phyloP scores from a whole-genome alignment of 2,113 vertebrate species.

The Apodemus speciosus region DNA sequence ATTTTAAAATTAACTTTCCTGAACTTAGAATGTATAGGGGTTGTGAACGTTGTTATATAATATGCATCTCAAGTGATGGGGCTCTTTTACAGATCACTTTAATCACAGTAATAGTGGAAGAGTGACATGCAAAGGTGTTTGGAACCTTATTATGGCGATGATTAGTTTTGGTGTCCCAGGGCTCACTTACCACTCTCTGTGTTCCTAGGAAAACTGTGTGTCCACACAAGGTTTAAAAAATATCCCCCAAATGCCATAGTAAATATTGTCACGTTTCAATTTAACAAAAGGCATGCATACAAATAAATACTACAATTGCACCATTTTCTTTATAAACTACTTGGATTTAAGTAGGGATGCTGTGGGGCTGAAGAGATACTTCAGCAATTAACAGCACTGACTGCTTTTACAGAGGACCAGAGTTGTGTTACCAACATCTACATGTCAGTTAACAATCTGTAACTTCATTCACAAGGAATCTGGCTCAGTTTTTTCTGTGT shows the following conservation, averaged over 20 bases:
- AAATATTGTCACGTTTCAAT: neutral
- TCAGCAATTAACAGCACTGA: neutral
- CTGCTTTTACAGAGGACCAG: neutral
- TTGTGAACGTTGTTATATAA: neutral
- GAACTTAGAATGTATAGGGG: neutral
- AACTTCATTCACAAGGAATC: neutral
- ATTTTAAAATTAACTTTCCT: neutral
- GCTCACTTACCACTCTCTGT: neutral
- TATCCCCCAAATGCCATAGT: neutral
- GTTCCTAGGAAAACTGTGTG: neutral
- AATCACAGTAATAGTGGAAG: neutral
- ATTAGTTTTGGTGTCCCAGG: neutral
- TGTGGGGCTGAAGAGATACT: neutral
- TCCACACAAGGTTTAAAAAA: neutral
- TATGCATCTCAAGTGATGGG: neutral
- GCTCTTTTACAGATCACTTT: neutral
- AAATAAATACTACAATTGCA: neutral
- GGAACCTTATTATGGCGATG: neutral
- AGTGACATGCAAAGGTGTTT: neutral
- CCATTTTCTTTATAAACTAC: neutral
- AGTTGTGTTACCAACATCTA: neutral
- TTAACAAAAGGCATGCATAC: neutral
- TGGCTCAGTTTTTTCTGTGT: neutral
- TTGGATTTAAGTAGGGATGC: neutral
- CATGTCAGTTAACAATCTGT: neutral